A percentile compares a stretch with the other conserved stretches of the same genome.
These are phyloP conservation scores for Tonatia bakeri DNA, from an alignment of 2,113 vertebrate genomes.

Conservation along the genomic window DNA sequence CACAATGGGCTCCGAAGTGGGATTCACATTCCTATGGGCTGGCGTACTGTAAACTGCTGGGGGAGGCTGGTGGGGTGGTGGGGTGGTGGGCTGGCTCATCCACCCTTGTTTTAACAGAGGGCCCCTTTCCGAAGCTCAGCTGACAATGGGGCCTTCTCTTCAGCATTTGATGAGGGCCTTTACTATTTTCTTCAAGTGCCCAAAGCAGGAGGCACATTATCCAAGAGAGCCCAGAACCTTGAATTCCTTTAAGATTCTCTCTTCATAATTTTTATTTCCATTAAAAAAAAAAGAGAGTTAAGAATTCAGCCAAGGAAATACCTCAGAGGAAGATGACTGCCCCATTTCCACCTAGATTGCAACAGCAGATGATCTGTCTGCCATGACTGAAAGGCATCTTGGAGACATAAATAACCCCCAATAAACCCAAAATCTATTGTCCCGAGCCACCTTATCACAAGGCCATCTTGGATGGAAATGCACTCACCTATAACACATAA, in stretches of 20 bases:
- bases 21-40: constrained; percentile 73
- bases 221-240: not conserved
- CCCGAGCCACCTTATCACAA: not conserved
- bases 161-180: not conserved
- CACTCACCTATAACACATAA: not conserved
- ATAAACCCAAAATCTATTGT: not conserved
- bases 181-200: not conserved
- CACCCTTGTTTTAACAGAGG: not conserved
- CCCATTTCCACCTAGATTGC: not conserved
- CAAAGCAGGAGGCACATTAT: not conserved
- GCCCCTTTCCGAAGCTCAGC: not conserved
- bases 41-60: constrained; percentile 63
- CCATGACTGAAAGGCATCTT: not conserved
- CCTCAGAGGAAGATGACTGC: not conserved
- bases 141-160: not conserved
- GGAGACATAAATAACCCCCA: not conserved
- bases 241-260: constrained; percentile 25
- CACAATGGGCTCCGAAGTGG: constrained; percentile 52
- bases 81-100: not conserved
- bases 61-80: not conserved
- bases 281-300: not conserved
- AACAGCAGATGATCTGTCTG: not conserved
- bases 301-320: constrained; percentile 5
- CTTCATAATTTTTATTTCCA: constrained; percentile 2
- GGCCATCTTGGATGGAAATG: not conserved